Percentiles rank a stretch among this genome's conserved stretches.
Evolutionary conservation across 2,113 vertebrate species (phyloP).

Genomic region (Python bivittatus): DNA sequence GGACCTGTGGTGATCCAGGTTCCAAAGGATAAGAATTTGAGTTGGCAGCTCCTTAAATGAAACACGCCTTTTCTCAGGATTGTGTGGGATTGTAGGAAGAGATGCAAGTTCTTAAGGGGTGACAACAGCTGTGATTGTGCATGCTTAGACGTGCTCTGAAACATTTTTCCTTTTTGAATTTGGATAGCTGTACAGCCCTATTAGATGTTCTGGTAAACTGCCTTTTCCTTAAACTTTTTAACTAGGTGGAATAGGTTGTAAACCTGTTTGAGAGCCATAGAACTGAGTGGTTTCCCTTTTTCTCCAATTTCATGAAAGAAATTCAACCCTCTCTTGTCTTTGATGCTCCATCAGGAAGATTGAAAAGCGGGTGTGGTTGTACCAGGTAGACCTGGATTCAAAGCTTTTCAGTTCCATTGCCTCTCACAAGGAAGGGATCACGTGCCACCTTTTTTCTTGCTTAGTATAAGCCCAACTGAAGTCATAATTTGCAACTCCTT

Average conservation of each 20-base stretch:
- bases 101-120: not conserved
- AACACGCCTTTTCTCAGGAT: too few species aligned
- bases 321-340: not conserved
- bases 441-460: too few species aligned
- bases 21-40: too few species aligned
- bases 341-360: not conserved
- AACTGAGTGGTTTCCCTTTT: not conserved
- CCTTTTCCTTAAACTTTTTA: not conserved
- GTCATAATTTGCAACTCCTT: not conserved
- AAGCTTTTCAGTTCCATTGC: not conserved
- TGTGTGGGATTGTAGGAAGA: not conserved
- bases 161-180: not conserved
- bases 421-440: not conserved
- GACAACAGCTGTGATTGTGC: not conserved
- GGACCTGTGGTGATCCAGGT: too few species aligned
- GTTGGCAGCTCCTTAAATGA: not conserved
- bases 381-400: not conserved
- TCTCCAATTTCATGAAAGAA: not conserved
- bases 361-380: not conserved
- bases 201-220: not conserved
- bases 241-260: not conserved
- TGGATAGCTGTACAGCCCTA: not conserved
- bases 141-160: not conserved
- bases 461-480: too few species aligned
- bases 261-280: not conserved